phyloP scores from a whole-genome alignment of 1,140 invertebrate species.

The Listronotus bonariensis region DNA sequence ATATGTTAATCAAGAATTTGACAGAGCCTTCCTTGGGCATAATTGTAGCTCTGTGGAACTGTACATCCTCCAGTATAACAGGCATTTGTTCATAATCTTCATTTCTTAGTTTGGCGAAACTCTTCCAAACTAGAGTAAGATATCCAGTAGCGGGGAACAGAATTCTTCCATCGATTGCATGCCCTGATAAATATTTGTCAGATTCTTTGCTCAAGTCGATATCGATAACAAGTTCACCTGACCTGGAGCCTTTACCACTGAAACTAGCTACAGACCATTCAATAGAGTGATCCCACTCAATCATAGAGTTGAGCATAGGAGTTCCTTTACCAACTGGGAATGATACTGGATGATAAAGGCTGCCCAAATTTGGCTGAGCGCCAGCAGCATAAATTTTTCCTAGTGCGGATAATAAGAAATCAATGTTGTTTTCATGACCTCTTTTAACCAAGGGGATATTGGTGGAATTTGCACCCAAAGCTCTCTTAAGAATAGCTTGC shows the following conservation, averaged over 20 bases:
- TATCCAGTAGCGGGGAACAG: conserved; percentile 97
- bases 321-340: conserved; percentile 91
- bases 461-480: conserved; percentile 65
- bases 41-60: conserved; percentile 90
- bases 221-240: conserved; percentile 77
- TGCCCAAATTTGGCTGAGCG: conserved; percentile 72
- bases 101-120: conserved; percentile 82
- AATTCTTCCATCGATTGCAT: conserved; percentile 93
- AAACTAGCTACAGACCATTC: conserved; percentile 80
- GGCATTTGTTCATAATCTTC: conserved; percentile 78
- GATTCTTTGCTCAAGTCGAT: conserved; percentile 76
- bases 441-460: conserved; percentile 81
- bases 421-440: conserved; percentile 69
- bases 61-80: conserved; percentile 85
- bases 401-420: conserved; percentile 71
- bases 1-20: conserved; percentile 87
- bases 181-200: conserved; percentile 81
- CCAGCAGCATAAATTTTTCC: conserved; percentile 84
- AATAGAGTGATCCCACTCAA: conserved; percentile 89
- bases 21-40: conserved; percentile 81
- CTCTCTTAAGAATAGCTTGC: conserved; percentile 84
- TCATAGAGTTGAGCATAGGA: conserved; percentile 80
- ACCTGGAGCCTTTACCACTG: conserved; percentile 58
- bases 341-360: conserved; percentile 74
- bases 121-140: conserved; percentile 90